Conservation (phyloP, 2,113 vertebrate species). For the Lichenostomus cassidix region DNA sequence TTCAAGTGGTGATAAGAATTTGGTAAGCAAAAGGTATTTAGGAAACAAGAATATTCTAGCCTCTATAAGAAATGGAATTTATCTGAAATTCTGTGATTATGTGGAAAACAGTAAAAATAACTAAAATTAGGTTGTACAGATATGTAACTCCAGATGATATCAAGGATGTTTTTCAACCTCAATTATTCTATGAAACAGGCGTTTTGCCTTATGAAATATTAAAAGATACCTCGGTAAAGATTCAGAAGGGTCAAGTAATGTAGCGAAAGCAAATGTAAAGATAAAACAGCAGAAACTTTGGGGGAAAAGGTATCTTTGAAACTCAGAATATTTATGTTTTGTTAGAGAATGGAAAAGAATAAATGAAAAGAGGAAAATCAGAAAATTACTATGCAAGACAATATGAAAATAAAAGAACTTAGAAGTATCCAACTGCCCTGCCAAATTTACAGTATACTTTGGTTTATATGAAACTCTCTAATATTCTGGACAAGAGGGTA, state of each 20-base stretch:
- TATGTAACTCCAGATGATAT: neutral
- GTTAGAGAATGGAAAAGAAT: neutral
- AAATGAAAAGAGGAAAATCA: neutral
- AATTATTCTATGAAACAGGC: neutral
- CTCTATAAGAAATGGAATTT: neutral
- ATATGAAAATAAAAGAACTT: neutral
- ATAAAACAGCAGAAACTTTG: neutral
- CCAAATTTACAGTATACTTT: neutral
- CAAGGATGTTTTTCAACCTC: neutral
- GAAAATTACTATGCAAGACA: neutral
- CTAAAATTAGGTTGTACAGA: neutral
- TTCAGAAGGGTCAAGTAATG: neutral
- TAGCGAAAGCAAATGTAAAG: neutral
- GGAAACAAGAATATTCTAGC: neutral
- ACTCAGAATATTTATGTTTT: neutral
- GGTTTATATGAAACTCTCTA: neutral
- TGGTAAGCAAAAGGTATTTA: neutral
- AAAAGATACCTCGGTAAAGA: neutral
- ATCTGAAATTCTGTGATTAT: neutral
- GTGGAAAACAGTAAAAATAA: neutral
- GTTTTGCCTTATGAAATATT: neutral
- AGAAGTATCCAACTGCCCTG: neutral
- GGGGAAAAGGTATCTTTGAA: neutral
- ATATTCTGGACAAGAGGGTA: neutral
- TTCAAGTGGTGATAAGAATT: neutral